A percentile compares a stretch with the other conserved stretches of the same genome.
Conservation (phyloP, 2,113 vertebrate species). For the Acinonyx jubatus region DNA sequence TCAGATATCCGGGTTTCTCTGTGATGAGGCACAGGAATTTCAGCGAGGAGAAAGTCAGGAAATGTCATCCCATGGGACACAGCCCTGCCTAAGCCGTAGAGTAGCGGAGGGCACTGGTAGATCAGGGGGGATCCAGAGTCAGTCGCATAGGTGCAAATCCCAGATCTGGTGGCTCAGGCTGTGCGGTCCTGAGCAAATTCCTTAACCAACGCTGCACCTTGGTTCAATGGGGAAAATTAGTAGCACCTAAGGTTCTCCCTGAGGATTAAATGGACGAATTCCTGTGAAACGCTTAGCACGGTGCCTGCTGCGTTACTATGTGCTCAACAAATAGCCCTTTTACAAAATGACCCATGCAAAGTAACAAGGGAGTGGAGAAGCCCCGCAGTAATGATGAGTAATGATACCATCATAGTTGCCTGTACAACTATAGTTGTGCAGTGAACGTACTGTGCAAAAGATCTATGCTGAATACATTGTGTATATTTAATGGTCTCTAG, state of each 20-base stretch:
- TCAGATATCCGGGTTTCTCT: neutral
- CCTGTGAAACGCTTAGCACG: neutral
- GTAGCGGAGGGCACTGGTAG: neutral
- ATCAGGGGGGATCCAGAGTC: too few species aligned
- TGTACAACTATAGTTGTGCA: neutral
- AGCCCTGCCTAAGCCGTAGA: neutral
- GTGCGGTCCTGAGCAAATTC: neutral
- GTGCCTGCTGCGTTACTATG: neutral
- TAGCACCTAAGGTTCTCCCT: neutral
- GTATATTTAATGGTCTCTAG: neutral
- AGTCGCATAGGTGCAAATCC: neutral
- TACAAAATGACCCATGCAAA: slow-evolving; percentile 22
- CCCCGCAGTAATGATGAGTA: neutral
- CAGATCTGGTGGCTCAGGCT: neutral
- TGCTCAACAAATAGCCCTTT: slow-evolving; percentile 16
- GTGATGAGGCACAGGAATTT: neutral
- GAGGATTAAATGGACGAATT: slow-evolving; percentile 2
- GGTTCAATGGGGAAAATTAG: neutral
- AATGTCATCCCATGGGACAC: neutral
- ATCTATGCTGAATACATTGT: neutral
- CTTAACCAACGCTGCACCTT: neutral
- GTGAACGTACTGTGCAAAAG: neutral
- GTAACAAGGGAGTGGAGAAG: neutral
- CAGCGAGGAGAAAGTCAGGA: neutral
- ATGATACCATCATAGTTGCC: neutral